Percentiles rank a stretch among this genome's conserved stretches.
Evolutionary conservation across 2,113 vertebrate species (phyloP).

Genomic region (Cyprinodon tularosa): DNA sequence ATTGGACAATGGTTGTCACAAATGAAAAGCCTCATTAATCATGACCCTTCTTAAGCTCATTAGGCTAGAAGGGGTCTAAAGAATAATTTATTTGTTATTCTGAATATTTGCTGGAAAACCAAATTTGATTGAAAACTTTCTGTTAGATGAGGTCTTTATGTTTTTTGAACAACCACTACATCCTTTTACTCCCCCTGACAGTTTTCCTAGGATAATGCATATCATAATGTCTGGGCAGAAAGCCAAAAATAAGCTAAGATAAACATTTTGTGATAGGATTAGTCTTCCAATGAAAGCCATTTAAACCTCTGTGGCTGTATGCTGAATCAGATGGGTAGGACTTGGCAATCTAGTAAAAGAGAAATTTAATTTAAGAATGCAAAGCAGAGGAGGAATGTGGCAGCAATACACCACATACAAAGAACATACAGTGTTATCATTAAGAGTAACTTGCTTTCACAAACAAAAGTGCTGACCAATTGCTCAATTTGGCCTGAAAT

Average conservation of each 20-base stretch:
- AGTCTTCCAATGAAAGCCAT: constrained; percentile 62
- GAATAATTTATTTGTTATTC: constrained; percentile 48
- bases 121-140: constrained; percentile 23
- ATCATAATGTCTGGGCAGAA: constrained; percentile 52
- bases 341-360: constrained; percentile 49
- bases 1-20: constrained; percentile 22
- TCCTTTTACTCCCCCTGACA: constrained; percentile 21
- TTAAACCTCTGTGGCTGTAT: constrained; percentile 46
- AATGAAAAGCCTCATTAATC: constrained; percentile 32
- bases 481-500: constrained; percentile 39
- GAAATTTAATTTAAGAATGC: constrained; percentile 40
- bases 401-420: constrained; percentile 16
- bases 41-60: constrained; percentile 11
- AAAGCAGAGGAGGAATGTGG: constrained; percentile 3
- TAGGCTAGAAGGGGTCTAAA: constrained; percentile 36
- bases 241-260: constrained; percentile 52
- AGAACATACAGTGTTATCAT: background rate
- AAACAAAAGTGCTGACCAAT: constrained; percentile 13
- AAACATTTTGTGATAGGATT: constrained; percentile 60
- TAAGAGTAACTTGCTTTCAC: constrained; percentile 2
- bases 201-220: constrained; percentile 26
- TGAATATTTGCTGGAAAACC: constrained; percentile 39
- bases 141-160: constrained; percentile 26
- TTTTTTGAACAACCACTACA: constrained; percentile 15
- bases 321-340: constrained; percentile 48